Evolutionary conservation across 2,797 vertebrate genomes (phyloP), one percentile per base, ranked within the genome.

Genomic region (Holocentrus rufus): DNA sequence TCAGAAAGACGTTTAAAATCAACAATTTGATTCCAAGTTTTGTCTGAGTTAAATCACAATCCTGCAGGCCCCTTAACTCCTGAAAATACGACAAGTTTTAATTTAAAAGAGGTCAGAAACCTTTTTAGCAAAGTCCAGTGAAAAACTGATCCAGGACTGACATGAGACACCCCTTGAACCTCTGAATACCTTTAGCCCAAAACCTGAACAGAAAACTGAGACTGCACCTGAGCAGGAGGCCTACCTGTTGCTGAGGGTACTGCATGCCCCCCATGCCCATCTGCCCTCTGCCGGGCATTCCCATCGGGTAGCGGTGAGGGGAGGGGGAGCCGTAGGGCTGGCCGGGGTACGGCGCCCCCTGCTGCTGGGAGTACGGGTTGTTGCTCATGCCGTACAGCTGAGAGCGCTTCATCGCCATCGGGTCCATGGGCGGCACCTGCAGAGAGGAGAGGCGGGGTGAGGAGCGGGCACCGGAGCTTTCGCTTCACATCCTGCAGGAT

Each of bases 191-290:
- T n/a, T n/a, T n/a, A n/a, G n/a, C n/a, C n/a, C n/a, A n/a, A n/a
- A n/a, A n/a, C n/a, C n/a, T n/a, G n/a, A n/a, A n/a, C n/a, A n/a
- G n/a, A n/a, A n/a, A n/a, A n/a, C n/a, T n/a, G n/a, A n/a, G n/a
- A n/a, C n/a, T n/a, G n/a, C n/a, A 23, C 11, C 50, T 53, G 52
- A 8, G 60, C 9, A n/a, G 25, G n/a, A 10, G 10, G 52, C 76
- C 68, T 91, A 98, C 97, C 96, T 98, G 96, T 81, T 96, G 96
- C 86, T 97, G 96, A 59, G 95, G 93, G 91, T 96, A 98, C 91
- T 97, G 97, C 94, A 98, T 92, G 86, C 94, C 95, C 73, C 85
- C 95, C 93, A 98, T 94, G 79, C 91, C 89, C 79, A 95, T 93
- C 0, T 96, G 95, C 77, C 93, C 94, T 68, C 96, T 93, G 62